Percentiles rank a stretch among this genome's conserved stretches.
Evolutionary conservation across 2,888 invertebrate genomes (phyloP).

Genomic region (Hipparchia semele): DNA sequence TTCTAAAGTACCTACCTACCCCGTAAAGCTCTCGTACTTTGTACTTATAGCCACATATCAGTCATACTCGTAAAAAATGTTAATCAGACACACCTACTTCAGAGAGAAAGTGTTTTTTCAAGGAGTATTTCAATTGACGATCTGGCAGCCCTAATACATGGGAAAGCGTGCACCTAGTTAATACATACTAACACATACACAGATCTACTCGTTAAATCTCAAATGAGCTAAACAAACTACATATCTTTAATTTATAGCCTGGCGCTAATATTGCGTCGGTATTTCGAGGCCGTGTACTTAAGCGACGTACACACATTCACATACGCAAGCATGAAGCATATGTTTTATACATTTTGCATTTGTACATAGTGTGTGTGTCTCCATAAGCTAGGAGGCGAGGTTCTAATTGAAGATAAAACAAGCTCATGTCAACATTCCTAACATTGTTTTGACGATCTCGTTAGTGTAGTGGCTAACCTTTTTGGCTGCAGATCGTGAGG

Average conservation of each 20-base stretch:
- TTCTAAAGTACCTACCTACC: no score
- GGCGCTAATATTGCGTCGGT: constrained; percentile 14
- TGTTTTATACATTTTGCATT: neutral
- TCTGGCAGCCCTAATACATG: neutral
- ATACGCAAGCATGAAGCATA: neutral
- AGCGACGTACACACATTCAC: constrained; percentile 4
- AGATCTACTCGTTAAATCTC: constrained; percentile 36
- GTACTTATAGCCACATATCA: no score
- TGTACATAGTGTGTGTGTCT: neutral
- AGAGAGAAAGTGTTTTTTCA: neutral
- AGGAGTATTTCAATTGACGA: neutral
- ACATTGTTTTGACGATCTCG: neutral
- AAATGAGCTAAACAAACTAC: constrained; percentile 31
- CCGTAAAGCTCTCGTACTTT: no score
- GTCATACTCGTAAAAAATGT: no score
- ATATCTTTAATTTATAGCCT: constrained; percentile 26
- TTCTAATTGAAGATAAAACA: neutral
- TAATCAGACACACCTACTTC: neutral
- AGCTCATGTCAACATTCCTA: neutral
- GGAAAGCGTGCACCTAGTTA: neutral
- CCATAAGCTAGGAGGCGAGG: neutral
- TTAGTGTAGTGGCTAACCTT: neutral
- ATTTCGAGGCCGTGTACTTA: constrained; percentile 4
- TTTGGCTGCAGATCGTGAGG: no score
- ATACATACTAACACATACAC: neutral